These are phyloP conservation scores for Batillaria attramentaria DNA, from an alignment of 1,140 invertebrate genomes.

Conservation along the genomic window DNA sequence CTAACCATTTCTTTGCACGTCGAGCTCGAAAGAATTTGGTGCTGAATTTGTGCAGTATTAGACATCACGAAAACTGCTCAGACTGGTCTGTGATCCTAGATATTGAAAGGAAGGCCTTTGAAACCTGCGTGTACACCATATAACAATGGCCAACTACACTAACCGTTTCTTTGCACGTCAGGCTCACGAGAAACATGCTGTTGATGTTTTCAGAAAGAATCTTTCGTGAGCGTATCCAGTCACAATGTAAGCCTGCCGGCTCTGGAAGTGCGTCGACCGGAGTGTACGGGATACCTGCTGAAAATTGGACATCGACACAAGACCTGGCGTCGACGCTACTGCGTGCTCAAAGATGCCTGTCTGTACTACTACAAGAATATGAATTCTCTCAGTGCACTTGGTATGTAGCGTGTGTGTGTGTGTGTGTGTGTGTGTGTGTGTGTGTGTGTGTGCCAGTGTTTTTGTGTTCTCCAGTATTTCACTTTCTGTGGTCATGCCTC, in stretches of 20 bases:
- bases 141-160: background rate
- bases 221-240: slow-evolving; percentile 82
- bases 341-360: slow-evolving; percentile 95
- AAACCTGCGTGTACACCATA: too few species aligned
- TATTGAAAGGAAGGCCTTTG: too few species aligned
- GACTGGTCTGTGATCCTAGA: too few species aligned
- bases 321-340: slow-evolving; percentile 92
- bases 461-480: background rate
- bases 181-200: too few species aligned
- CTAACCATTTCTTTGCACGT: too few species aligned
- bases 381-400: slow-evolving; percentile 88
- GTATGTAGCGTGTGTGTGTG: slow-evolving; percentile 73
- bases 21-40: too few species aligned
- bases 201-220: slow-evolving; percentile 79
- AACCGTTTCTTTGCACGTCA: background rate
- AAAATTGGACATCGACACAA: slow-evolving; percentile 82
- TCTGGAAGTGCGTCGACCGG: slow-evolving; percentile 82
- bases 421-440: background rate
- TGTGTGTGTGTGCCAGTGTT: too few species aligned
- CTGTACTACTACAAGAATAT: slow-evolving; percentile 94
- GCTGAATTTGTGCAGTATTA: too few species aligned
- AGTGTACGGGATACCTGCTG: slow-evolving; percentile 91
- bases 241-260: slow-evolving; percentile 72
- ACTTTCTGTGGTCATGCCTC: too few species aligned
- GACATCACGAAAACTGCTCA: too few species aligned